Percentiles rank a stretch among this genome's conserved stretches.
These are phyloP conservation scores for Camponotus floridanus DNA, from an alignment of 1,140 invertebrate genomes.

Conservation along the genomic window DNA sequence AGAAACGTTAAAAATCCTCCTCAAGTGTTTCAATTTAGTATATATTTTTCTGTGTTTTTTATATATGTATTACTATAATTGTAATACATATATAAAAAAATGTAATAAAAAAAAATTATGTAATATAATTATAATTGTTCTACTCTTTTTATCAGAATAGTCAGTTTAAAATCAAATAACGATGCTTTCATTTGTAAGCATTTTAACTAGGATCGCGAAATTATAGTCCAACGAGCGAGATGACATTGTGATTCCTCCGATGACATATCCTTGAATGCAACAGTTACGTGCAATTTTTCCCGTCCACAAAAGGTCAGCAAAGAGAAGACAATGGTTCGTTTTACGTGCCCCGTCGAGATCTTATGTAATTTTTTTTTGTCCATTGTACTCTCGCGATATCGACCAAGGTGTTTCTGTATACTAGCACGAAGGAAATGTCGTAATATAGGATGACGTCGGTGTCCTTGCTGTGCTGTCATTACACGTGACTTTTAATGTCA, in stretches of 20 bases:
- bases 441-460: constrained; percentile 67
- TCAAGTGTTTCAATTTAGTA: neutral
- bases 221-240: neutral
- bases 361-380: constrained; percentile 59
- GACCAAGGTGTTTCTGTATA: constrained; percentile 31
- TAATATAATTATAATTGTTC: too few species aligned
- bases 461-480: constrained; percentile 67
- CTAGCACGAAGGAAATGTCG: constrained; percentile 65
- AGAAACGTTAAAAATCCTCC: neutral
- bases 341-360: neutral
- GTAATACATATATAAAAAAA: too few species aligned
- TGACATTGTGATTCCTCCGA: constrained; percentile 45
- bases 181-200: neutral
- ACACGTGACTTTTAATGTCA: constrained; percentile 59
- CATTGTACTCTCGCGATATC: constrained; percentile 47
- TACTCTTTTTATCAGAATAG: neutral
- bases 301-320: constrained; percentile 35
- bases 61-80: too few species aligned
- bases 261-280: constrained; percentile 30
- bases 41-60: neutral
- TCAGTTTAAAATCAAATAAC: neutral
- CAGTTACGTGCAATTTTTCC: constrained; percentile 46
- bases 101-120: too few species aligned
- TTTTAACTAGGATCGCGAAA: neutral
- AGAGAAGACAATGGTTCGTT: constrained; percentile 41